Conservation (phyloP, 2,888 invertebrate species). For the Dichetophora obliterata region DNA sequence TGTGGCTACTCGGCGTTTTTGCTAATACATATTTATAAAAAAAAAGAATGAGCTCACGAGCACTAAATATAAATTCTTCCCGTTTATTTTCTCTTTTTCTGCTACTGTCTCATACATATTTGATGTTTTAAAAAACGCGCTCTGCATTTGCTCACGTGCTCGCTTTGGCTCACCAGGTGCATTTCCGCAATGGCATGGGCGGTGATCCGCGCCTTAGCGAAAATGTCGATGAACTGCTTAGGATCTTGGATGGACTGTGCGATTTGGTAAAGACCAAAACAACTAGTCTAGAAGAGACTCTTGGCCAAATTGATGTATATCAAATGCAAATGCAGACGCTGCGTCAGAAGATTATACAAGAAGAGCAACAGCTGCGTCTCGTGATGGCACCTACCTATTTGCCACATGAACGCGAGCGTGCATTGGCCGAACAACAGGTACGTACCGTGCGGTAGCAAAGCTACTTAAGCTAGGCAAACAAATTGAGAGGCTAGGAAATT, state of each 20-base stretch:
- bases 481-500: background rate
- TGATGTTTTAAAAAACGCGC: background rate
- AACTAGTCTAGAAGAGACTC: constrained; percentile 79
- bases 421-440: constrained; percentile 90
- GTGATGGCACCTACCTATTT: constrained; percentile 87
- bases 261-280: constrained; percentile 62
- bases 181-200: constrained; percentile 88
- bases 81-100: constrained; percentile 38
- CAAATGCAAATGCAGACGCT: constrained; percentile 88
- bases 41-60: background rate
- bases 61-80: constrained; percentile 21
- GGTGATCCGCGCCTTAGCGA: constrained; percentile 82
- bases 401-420: constrained; percentile 85
- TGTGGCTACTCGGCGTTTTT: too few relatives aligned
- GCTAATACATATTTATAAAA: too few relatives aligned
- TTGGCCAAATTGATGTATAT: constrained; percentile 88
- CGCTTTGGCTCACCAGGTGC: constrained; percentile 74
- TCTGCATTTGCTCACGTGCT: background rate
- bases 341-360: constrained; percentile 86
- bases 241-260: constrained; percentile 75
- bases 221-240: constrained; percentile 78
- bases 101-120: background rate
- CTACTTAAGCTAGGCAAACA: background rate
- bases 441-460: constrained; percentile 53
- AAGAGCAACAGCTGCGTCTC: constrained; percentile 87